Conservation (phyloP, 2,797 vertebrate species). For the Perodicticus potto region DNA sequence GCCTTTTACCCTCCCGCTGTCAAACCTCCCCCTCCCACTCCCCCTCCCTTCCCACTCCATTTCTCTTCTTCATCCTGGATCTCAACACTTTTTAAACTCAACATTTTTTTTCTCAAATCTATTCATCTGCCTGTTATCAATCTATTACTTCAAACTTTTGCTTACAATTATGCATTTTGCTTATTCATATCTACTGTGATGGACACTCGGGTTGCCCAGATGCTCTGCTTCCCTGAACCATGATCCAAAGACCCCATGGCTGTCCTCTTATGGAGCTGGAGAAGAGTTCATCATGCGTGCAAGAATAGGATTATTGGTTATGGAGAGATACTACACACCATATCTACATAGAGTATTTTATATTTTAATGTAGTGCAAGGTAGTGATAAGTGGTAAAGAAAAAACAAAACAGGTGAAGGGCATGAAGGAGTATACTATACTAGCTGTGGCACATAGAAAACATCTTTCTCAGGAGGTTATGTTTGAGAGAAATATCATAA, state of each 20-base stretch:
- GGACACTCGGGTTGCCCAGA: neutral
- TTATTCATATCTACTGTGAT: neutral
- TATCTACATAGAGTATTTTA: neutral
- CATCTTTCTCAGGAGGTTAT: neutral
- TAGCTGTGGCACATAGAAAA: neutral
- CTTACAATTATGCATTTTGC: neutral
- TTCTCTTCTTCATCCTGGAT: no score
- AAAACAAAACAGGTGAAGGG: neutral
- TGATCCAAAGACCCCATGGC: neutral
- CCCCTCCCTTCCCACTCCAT: no score
- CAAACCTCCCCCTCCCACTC: no score
- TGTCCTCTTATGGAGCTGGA: neutral
- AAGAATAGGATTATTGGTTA: neutral
- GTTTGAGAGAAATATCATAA: neutral
- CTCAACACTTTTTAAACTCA: neutral
- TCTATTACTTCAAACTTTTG: neutral
- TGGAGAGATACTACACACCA: neutral
- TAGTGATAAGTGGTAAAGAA: neutral
- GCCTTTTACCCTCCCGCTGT: no score
- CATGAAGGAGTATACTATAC: neutral
- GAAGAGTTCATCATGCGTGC: neutral
- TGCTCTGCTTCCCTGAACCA: neutral
- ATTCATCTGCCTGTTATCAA: neutral
- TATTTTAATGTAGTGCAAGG: neutral
- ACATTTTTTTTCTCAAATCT: neutral